Percentiles rank a stretch among this genome's conserved stretches.
Evolutionary conservation across 2,888 invertebrate species (phyloP).

Genomic region (Leistus spinibarbis): DNA sequence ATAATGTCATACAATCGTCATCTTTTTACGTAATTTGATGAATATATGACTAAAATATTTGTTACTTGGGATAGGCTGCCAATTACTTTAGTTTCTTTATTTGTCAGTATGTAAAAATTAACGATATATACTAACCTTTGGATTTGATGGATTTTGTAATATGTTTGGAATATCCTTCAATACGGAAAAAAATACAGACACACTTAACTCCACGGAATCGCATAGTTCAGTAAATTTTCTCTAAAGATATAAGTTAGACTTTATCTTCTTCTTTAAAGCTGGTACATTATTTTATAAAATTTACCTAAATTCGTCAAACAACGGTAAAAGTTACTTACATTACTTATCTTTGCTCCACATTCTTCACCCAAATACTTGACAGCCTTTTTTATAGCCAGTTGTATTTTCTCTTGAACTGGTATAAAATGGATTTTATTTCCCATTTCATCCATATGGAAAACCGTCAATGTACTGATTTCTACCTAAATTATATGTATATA

Average conservation of each 20-base stretch:
- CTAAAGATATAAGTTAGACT: slow-evolving; percentile 49
- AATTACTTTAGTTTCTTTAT: not conserved
- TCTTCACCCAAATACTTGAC: slow-evolving; percentile 59
- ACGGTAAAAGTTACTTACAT: slow-evolving; percentile 49
- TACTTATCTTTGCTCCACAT: slow-evolving; percentile 56
- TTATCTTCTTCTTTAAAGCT: slow-evolving; percentile 6
- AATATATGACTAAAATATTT: no score
- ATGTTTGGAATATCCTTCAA: slow-evolving; percentile 63
- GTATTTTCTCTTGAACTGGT: slow-evolving; percentile 62
- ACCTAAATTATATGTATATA: slow-evolving; percentile 43
- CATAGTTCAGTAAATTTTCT: slow-evolving; percentile 60
- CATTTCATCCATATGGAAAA: slow-evolving; percentile 67
- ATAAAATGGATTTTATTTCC: slow-evolving; percentile 60
- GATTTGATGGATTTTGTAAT: slow-evolving; percentile 59
- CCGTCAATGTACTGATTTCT: slow-evolving; percentile 45
- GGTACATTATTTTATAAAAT: no score
- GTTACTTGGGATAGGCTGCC: no score
- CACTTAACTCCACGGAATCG: slow-evolving; percentile 61
- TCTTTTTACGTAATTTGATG: no score
- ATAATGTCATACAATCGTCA: no score
- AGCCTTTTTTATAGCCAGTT: slow-evolving; percentile 58
- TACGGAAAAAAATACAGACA: slow-evolving; percentile 59
- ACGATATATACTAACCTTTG: slow-evolving; percentile 55
- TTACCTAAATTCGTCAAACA: not conserved
- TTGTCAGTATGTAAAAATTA: not conserved